phyloP scores from a whole-genome alignment of 2,888 invertebrate species.

The Acrobasis consociella region DNA sequence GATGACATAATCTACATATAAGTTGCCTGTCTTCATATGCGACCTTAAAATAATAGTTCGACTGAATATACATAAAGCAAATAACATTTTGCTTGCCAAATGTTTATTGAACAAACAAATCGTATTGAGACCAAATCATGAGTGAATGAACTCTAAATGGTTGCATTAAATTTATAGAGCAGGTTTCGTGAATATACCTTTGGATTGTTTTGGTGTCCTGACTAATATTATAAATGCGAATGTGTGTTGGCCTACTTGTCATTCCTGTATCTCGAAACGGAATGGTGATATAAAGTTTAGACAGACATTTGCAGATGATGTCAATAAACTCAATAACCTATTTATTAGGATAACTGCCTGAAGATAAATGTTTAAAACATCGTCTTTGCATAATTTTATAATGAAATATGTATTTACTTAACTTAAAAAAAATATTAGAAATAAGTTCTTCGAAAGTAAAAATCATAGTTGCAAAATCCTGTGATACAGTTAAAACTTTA shows the following conservation, averaged over 20 bases:
- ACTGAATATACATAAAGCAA: background rate
- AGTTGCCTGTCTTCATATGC: background rate
- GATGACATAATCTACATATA: background rate
- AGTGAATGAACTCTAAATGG: conserved; percentile 15
- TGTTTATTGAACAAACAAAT: conserved; percentile 17
- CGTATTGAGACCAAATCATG: conserved; percentile 11
- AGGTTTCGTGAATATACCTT: conserved; percentile 14
- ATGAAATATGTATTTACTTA: no score
- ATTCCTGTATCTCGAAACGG: background rate
- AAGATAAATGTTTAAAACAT: no score
- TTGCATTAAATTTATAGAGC: conserved; percentile 13
- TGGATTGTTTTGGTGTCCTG: background rate
- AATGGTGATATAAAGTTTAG: background rate
- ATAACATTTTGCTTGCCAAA: conserved; percentile 5
- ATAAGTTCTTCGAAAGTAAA: no score
- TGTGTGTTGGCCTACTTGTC: background rate
- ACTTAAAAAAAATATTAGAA: no score
- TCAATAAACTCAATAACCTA: conserved; percentile 1
- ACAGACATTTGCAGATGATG: background rate
- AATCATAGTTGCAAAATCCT: no score
- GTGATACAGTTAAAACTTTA: no score
- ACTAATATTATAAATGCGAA: background rate
- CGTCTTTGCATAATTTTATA: no score
- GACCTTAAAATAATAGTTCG: background rate
- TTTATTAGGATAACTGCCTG: background rate